These are phyloP conservation scores for Reticulitermes lucifugus DNA, from an alignment of 2,888 invertebrate species.

Conservation along the genomic window DNA sequence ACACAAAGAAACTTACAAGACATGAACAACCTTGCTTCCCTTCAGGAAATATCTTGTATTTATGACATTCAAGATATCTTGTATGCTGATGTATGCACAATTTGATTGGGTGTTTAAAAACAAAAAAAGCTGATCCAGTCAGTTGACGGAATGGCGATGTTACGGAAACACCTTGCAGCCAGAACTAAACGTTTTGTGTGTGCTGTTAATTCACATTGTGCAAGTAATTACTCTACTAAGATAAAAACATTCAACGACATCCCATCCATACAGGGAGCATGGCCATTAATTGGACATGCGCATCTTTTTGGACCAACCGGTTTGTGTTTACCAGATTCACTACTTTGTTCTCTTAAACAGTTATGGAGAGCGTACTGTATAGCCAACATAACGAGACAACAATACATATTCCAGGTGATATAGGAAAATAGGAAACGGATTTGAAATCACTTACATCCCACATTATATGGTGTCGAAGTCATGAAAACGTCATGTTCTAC, in stretches of 20 bases:
- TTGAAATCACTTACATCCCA: too few species aligned
- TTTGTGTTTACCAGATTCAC: slow-evolving; percentile 54
- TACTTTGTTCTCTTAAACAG: not conserved
- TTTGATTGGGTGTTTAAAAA: too few species aligned
- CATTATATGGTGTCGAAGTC: not conserved
- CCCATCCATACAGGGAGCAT: slow-evolving; percentile 55
- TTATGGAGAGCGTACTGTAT: not conserved
- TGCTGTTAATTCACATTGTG: not conserved
- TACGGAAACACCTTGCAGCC: not conserved
- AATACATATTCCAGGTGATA: not conserved
- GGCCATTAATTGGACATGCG: slow-evolving; percentile 61
- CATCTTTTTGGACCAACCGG: slow-evolving; percentile 62
- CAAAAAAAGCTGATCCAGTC: not conserved
- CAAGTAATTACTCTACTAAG: not conserved
- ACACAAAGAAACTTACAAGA: too few species aligned
- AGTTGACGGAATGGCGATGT: not conserved
- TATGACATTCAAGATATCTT: too few species aligned
- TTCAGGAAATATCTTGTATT: too few species aligned
- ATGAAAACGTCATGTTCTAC: not conserved
- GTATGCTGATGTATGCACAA: too few species aligned
- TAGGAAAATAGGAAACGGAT: not conserved
- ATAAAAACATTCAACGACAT: slow-evolving; percentile 56
- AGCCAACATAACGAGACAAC: not conserved
- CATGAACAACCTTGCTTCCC: too few species aligned
- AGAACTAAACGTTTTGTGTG: not conserved